These are phyloP conservation scores for Pterocles orientalis DNA, from an alignment of 2,113 vertebrate species.

Conservation along the genomic window DNA sequence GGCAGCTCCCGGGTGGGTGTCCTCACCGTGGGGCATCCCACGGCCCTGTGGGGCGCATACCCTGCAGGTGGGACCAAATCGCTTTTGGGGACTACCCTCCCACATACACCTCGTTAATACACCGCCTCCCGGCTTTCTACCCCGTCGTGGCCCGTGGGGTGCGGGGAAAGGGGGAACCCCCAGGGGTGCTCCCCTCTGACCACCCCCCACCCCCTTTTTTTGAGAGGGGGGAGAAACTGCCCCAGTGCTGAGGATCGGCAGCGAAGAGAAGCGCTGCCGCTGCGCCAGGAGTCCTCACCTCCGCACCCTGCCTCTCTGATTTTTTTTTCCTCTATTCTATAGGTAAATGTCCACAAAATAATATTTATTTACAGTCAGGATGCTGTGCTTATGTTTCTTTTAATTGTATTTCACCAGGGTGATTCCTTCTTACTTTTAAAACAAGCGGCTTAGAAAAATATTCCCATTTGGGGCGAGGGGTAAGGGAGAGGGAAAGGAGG, in stretches of 20 bases:
- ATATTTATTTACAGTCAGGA: slow-evolving; percentile 16
- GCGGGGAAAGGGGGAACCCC: background rate
- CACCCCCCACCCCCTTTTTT: background rate
- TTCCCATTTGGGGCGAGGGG: slow-evolving; percentile 69
- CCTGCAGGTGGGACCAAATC: background rate
- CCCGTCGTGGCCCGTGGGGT: background rate
- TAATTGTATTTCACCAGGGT: slow-evolving; percentile 54
- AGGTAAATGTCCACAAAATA: slow-evolving; percentile 8
- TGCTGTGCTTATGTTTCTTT: background rate
- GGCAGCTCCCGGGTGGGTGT: background rate
- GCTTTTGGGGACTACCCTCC: background rate
- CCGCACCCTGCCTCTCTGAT: background rate
- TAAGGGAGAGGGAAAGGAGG: background rate
- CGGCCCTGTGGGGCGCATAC: too few relatives aligned
- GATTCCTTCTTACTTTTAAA: slow-evolving; percentile 62
- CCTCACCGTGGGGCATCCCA: background rate
- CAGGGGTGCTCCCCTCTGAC: background rate
- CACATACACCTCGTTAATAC: background rate
- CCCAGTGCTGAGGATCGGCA: background rate
- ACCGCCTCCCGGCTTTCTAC: rapidly evolving
- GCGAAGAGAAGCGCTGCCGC: background rate
- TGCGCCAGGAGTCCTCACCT: slow-evolving; percentile 43
- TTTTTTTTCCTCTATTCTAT: background rate
- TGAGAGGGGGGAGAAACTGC: too few relatives aligned
- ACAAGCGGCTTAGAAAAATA: slow-evolving; percentile 72